Evolutionary conservation across 2,797 vertebrate genomes (phyloP).

Genomic region (Taenioides sp.): DNA sequence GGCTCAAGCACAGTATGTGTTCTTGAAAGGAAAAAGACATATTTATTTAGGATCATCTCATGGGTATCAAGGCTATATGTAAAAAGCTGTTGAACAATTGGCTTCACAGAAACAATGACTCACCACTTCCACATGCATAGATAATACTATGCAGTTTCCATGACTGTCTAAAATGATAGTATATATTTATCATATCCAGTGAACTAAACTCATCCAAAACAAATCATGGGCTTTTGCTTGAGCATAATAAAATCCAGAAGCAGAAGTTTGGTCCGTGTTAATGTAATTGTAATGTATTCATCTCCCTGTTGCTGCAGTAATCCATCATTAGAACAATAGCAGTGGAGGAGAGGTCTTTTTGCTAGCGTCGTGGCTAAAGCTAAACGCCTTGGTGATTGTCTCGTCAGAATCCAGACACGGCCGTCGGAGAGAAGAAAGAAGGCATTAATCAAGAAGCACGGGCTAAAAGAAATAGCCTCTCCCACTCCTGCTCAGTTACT

Average conservation of each 20-base stretch:
- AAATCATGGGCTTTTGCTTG: neutral
- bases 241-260: neutral
- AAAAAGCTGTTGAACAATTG: neutral
- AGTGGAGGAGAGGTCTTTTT: conserved; percentile 26
- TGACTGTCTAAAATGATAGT: neutral
- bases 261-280: neutral
- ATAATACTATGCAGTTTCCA: neutral
- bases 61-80: neutral
- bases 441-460: conserved; percentile 57
- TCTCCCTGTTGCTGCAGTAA: conserved; percentile 25
- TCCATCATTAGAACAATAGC: conserved; percentile 64
- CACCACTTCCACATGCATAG: neutral
- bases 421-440: conserved; percentile 26
- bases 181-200: neutral
- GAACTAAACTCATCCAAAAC: neutral
- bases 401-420: conserved; percentile 52
- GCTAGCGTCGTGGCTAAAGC: conserved; percentile 19
- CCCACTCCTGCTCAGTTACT: neutral
- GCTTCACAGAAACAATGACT: neutral
- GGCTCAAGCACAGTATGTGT: no score
- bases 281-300: conserved; percentile 41
- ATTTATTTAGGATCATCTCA: neutral
- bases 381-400: conserved; percentile 49
- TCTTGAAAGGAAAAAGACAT: no score
- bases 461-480: conserved; percentile 35